These are phyloP conservation scores for Phalacrocorax aristotelis DNA, from an alignment of 2,113 vertebrate species.

Conservation along the genomic window DNA sequence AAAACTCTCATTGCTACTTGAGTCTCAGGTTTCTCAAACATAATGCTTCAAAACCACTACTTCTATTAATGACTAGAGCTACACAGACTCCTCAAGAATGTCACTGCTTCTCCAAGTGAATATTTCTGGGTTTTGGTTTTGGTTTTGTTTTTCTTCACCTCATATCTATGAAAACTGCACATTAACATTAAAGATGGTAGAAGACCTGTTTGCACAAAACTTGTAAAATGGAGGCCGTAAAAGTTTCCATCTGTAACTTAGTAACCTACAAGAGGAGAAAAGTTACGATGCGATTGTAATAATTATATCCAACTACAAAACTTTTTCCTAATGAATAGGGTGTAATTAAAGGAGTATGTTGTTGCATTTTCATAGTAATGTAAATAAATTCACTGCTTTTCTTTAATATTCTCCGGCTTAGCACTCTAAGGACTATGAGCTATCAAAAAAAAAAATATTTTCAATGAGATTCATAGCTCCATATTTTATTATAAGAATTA, in stretches of 20 bases:
- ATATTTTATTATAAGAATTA: not conserved
- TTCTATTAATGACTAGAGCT: not conserved
- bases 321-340: not conserved
- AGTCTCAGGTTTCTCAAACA: not conserved
- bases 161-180: not conserved
- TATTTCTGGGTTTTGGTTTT: not conserved
- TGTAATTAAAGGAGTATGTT: not conserved
- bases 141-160: not conserved
- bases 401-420: not conserved
- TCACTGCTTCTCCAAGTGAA: not conserved
- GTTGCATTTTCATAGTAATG: not conserved
- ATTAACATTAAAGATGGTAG: not conserved
- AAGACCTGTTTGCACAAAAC: not conserved
- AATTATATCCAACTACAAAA: not conserved
- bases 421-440: not conserved
- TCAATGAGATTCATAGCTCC: not conserved
- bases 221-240: not conserved
- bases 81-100: not conserved
- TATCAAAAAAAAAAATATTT: not conserved
- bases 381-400: conserved; percentile 5
- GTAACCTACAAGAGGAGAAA: not conserved
- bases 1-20: not conserved
- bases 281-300: not conserved
- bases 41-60: not conserved
- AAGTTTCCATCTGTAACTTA: not conserved